A percentile compares a stretch with the other conserved stretches of the same genome.
These are phyloP conservation scores for Macrobrachium rosenbergii DNA, from an alignment of 1,140 invertebrate species.

Conservation along the genomic window DNA sequence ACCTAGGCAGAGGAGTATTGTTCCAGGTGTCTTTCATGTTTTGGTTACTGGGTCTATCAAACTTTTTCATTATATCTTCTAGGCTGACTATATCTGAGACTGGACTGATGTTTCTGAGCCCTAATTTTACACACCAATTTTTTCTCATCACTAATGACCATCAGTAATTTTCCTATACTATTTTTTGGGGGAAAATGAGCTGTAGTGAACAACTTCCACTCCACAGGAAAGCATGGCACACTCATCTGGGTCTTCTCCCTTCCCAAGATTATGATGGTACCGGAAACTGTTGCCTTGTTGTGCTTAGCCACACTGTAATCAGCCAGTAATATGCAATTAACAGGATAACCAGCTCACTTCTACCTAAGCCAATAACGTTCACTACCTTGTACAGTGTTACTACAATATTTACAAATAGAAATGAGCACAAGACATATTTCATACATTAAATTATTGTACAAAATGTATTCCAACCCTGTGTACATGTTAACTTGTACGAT, in stretches of 20 bases:
- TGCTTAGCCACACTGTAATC: constrained; percentile 61
- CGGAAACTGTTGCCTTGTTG: constrained; percentile 53
- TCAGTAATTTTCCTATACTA: constrained; percentile 31
- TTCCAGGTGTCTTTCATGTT: constrained; percentile 48
- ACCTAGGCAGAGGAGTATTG: constrained; percentile 50
- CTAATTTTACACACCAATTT: constrained; percentile 8
- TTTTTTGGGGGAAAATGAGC: constrained; percentile 23
- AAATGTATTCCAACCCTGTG: constrained; percentile 65
- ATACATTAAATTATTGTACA: constrained; percentile 65
- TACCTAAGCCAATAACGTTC: constrained; percentile 62
- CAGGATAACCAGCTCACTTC: constrained; percentile 60
- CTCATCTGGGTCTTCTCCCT: constrained; percentile 35
- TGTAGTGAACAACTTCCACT: constrained; percentile 7
- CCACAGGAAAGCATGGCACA: constrained; percentile 37
- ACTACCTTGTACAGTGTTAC: constrained; percentile 64
- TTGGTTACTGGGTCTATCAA: constrained; percentile 34
- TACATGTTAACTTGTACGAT: constrained; percentile 65
- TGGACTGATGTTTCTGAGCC: constrained; percentile 17
- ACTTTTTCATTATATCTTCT: background rate
- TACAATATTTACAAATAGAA: constrained; percentile 65
- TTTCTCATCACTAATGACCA: constrained; percentile 5
- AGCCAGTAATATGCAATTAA: constrained; percentile 61
- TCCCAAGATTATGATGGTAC: constrained; percentile 45
- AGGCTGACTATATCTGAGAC: constrained; percentile 24
- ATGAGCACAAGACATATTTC: constrained; percentile 63